Base-by-base conservation (phyloP, 2,888 invertebrate genomes). In the Athalia circularis region DNA sequence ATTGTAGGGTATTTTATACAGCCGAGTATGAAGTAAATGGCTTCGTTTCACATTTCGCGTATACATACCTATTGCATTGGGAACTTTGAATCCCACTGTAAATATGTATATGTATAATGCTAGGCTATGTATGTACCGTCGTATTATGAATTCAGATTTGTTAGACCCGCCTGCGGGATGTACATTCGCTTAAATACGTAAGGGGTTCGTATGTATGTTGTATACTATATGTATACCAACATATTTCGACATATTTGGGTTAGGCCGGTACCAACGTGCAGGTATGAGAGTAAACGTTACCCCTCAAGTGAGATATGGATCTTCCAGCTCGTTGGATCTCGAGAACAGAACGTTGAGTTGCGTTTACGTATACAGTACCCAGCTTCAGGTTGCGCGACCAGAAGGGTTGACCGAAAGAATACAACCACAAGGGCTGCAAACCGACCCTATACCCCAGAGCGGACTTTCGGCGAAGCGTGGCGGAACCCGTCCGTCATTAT, bases 301-400 rank as follows among this genome's bases (percentile, higher is more conserved):
- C 87, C 86, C 84, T 85, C 83, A 80, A 85, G 83, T 85, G 86
- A 87, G 87, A 87, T 88, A 88, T 85, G 87, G 83, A 86, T 87
- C 87, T 88, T 88, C 87, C 88, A 85, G 85, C 85, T 88, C 87
- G 88, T 88, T 88, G 87, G 87, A 82, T 87, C 83, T 83, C 82
- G 85, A 87, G 84, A 87, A 87, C 82, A 82, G 84, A 83, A 83
- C 81, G 84, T 83, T 82, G 83, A 84, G 84, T 84, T 83, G 83
- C 83, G 83, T 52, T 75, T 62, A 75, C 64, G 62, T 75, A 62
- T 59, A 72, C 57, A 59, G 82, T 83, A 82, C 81, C 67, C 45
- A 61, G 81, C 72, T 57, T 50, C n/a, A 47, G 48, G 75, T 75
- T 81, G 81, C 83, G 81, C 79, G 81, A 75, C 75, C 75, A 75